Evolutionary conservation across 2,888 invertebrate species (phyloP), one percentile per base, ranked within the genome.

Genomic region (Anticlea derivata): DNA sequence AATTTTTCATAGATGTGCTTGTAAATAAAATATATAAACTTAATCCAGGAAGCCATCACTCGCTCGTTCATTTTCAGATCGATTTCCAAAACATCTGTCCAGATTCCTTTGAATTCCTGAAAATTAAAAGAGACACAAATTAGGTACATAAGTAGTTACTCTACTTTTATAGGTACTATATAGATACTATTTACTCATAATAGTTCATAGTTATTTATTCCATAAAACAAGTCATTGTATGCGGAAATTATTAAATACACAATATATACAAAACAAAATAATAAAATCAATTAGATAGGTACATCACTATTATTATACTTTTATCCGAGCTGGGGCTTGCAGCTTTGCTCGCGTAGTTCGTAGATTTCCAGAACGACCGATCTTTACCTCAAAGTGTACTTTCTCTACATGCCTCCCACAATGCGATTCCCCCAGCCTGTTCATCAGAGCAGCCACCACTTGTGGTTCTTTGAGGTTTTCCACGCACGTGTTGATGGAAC

Each of bases 381-480:
- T n/a, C n/a, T n/a, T 74, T 60, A 87, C 86, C 43, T 76, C 55
- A 59, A 86, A 87, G 60, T 84, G 69, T 41, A 60, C 55, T 29
- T 65, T 62, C 30, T 69, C 54, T 8, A 86, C 65, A 3, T 68
- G 60, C 6, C 69, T 65, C 11, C 46, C 65, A 1, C 55, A 58
- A 65, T 88, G 88, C 1, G 75, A 65, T 7, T 71, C 69, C 0
- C 86, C 87, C 1, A 87, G 63, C 37, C 83, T 85, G 26, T 74
- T 61, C 80, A 85, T 82, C 65, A 83, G 69, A 0, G 65, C 79
- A 0, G 68, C 61, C 1, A 82, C 83, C 0, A 84, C 57, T 5
- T 80, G 77, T 0, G 86, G 86, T 6, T 80, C 66, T 13, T 78
- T 39, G 1, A 88, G 58, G 48, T 78, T 73, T 0, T 43, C 41